Conservation (phyloP, 2,113 vertebrate genomes). For the Grammomys surdaster region DNA sequence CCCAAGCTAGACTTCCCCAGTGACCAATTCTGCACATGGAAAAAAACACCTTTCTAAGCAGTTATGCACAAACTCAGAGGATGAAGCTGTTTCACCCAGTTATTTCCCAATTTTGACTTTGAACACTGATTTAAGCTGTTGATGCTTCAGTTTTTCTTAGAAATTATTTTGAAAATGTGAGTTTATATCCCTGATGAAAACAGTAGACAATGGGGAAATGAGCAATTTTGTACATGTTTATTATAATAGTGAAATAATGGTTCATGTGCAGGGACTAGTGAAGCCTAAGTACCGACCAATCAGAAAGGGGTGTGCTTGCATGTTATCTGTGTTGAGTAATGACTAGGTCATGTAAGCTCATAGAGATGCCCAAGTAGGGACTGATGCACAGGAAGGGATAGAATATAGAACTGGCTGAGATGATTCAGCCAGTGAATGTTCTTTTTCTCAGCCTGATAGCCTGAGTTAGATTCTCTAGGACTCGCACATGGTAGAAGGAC, state of each 20-base stretch:
- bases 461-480: not conserved
- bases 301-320: not conserved
- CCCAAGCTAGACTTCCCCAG: not conserved
- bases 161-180: slow-evolving; percentile 30
- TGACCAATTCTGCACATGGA: fast-evolving
- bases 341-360: too few relatives aligned
- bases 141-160: not conserved
- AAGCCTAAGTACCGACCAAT: not conserved
- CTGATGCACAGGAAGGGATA: fast-evolving
- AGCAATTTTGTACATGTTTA: not conserved
- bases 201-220: not conserved
- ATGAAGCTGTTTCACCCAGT: not conserved
- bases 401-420: not conserved
- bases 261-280: not conserved
- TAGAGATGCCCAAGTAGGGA: not conserved
- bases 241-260: not conserved
- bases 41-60: not conserved
- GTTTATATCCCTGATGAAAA: not conserved
- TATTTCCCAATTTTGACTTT: not conserved
- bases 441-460: not conserved
- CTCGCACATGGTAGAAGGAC: not conserved
- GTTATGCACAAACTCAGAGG: fast-evolving
- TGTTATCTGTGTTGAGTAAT: not conserved
- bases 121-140: not conserved
- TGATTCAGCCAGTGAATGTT: not conserved